Evolutionary conservation across 2,888 invertebrate species (phyloP).

Genomic region (Tryphoninae sp.): DNA sequence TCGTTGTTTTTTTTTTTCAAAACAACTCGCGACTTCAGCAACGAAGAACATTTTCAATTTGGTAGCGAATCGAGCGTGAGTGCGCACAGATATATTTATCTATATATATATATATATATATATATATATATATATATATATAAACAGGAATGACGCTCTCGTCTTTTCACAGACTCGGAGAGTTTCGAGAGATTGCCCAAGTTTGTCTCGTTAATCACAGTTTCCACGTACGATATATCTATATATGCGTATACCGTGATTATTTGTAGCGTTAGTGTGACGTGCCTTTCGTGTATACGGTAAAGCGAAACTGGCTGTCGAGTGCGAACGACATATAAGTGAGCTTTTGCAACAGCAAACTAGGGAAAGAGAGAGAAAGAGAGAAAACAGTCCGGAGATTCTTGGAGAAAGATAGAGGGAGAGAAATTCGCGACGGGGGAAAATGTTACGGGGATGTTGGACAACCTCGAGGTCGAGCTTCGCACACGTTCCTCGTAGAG

Average conservation of each 20-base stretch:
- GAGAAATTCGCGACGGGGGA: background rate
- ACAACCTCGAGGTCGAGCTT: conserved; percentile 25
- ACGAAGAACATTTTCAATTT: conserved; percentile 48
- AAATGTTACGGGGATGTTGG: conserved; percentile 28
- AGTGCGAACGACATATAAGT: conserved; percentile 43
- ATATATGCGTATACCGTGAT: conserved; percentile 18
- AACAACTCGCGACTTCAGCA: background rate
- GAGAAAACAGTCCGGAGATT: background rate
- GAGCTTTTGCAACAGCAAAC: background rate
- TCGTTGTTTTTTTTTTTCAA: background rate
- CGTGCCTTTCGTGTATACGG: conserved; percentile 26
- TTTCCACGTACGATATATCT: conserved; percentile 24
- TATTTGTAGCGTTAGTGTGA: conserved; percentile 53
- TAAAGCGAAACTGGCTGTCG: conserved; percentile 29
- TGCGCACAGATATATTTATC: background rate
- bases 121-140: background rate
- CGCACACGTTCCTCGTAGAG: conserved; percentile 25
- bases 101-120: background rate
- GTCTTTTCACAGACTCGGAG: conserved; percentile 43
- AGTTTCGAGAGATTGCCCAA: conserved; percentile 61
- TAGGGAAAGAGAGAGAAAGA: conserved; percentile 11
- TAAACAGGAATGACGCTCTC: conserved; percentile 45
- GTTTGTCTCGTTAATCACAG: conserved; percentile 65
- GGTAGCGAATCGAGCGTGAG: conserved; percentile 14
- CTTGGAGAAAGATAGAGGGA: background rate